Conservation (phyloP, 2,113 vertebrate genomes). For the Odocoileus virginianus region DNA sequence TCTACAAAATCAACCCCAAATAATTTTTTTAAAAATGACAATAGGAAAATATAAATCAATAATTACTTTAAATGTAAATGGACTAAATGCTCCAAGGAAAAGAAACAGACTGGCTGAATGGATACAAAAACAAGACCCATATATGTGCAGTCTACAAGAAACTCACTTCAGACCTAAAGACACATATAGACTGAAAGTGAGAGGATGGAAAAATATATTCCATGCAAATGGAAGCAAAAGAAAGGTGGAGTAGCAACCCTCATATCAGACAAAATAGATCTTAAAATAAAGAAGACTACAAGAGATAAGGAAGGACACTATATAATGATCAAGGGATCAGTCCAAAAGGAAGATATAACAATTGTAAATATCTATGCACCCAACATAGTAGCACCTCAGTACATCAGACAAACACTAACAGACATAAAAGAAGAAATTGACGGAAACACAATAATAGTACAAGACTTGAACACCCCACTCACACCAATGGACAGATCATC, state of each 20-base stretch:
- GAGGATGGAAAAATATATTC: background rate
- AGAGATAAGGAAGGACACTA: background rate
- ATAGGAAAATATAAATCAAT: background rate
- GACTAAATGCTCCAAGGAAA: background rate
- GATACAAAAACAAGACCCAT: background rate
- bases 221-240: background rate
- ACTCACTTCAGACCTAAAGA: background rate
- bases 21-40: background rate
- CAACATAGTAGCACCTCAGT: background rate
- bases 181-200: background rate
- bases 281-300: background rate
- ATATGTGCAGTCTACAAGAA: background rate
- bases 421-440: background rate
- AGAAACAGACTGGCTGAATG: background rate
- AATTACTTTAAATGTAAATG: background rate
- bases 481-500: background rate
- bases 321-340: background rate
- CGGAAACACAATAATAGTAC: background rate
- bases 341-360: background rate
- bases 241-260: background rate
- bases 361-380: background rate
- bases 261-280: background rate
- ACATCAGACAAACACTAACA: background rate
- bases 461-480: background rate
- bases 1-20: background rate